A percentile compares a stretch with the other conserved stretches of the same genome.
These are phyloP conservation scores for Pyrrhosoma nymphula DNA, from an alignment of 2,888 invertebrate genomes.

Conservation along the genomic window DNA sequence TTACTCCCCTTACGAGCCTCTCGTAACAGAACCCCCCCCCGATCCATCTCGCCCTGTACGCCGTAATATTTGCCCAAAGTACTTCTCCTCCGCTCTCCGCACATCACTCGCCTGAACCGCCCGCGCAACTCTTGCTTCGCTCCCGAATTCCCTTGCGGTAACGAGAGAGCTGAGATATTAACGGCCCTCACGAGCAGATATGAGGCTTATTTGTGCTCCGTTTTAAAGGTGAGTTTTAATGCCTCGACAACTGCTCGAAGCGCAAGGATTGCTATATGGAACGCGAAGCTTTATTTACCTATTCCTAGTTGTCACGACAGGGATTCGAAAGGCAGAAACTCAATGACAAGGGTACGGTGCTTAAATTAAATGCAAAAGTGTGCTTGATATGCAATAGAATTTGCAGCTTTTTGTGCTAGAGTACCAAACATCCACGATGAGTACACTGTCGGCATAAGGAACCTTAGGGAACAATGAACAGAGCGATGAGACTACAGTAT, in stretches of 20 bases:
- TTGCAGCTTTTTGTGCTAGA: too few species aligned
- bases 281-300: neutral
- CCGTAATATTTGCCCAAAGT: slow-evolving; percentile 3
- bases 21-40: neutral
- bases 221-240: neutral
- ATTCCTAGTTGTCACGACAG: neutral
- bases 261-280: neutral
- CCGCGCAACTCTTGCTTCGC: neutral
- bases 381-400: neutral
- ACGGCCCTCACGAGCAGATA: neutral
- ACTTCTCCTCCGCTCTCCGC: neutral
- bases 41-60: neutral
- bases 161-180: slow-evolving; percentile 3
- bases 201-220: neutral
- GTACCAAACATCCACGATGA: too few species aligned
- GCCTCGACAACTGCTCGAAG: neutral
- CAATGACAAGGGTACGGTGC: neutral
- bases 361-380: neutral
- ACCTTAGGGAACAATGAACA: too few species aligned
- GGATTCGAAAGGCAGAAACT: neutral
- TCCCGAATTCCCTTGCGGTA: neutral
- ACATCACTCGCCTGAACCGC: neutral
- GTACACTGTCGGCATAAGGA: too few species aligned
- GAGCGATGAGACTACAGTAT: too few species aligned
- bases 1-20: neutral